phyloP scores from a whole-genome alignment of 2,113 vertebrate species.

The Equus przewalskii region DNA sequence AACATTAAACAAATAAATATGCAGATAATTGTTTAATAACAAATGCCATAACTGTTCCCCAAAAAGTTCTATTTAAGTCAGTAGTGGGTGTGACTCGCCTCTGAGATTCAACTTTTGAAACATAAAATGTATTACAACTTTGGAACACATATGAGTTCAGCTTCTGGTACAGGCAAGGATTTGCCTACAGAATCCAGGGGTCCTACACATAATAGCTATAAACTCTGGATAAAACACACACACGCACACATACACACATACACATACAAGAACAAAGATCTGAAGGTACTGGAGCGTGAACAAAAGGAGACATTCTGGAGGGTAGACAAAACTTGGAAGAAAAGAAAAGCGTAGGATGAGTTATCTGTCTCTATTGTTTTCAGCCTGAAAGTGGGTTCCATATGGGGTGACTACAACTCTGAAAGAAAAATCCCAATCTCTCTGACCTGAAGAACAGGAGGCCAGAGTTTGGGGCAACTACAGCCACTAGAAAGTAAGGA shows the following conservation, averaged over 20 bases:
- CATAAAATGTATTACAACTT: neutral
- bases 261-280: neutral
- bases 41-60: neutral
- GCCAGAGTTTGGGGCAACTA: neutral
- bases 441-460: neutral
- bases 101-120: neutral
- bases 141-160: neutral
- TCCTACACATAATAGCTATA: neutral
- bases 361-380: neutral
- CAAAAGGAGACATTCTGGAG: neutral
- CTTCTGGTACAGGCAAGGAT: neutral
- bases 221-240: neutral
- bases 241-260: neutral
- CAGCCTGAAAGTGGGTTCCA: neutral
- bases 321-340: neutral
- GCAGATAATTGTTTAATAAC: neutral
- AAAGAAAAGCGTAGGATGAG: neutral
- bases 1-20: neutral
- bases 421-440: neutral
- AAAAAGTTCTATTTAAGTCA: neutral
- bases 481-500: neutral
- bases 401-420: neutral
- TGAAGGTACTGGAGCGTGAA: neutral
- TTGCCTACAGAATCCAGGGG: neutral
- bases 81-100: neutral